phyloP scores from a whole-genome alignment of 2,113 vertebrate genomes.

The Serinus canaria region DNA sequence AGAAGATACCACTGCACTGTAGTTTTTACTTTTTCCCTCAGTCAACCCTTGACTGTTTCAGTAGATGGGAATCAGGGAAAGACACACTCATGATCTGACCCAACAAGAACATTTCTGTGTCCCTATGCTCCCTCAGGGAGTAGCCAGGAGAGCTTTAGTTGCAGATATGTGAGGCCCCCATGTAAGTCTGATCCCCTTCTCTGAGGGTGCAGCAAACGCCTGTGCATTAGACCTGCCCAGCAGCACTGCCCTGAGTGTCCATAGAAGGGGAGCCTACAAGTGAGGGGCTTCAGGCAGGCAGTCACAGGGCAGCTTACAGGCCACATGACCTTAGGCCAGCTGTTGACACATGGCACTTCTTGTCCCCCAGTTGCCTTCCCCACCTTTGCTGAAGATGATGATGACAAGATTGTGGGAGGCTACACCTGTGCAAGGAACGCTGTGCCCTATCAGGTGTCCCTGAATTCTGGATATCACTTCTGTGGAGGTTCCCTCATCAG shows the following conservation, averaged over 20 bases:
- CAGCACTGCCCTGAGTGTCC: neutral
- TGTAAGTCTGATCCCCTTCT: neutral
- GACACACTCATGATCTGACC: fast-evolving
- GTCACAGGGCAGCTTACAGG: neutral
- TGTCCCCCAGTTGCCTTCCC: slow-evolving; percentile 51
- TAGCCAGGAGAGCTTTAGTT: neutral
- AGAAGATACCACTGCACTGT: neutral
- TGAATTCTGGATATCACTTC: slow-evolving; percentile 78
- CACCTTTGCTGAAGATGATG: slow-evolving; percentile 45
- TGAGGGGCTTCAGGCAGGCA: neutral
- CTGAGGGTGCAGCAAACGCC: neutral
- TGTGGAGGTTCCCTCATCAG: slow-evolving; percentile 72
- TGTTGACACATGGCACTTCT: neutral
- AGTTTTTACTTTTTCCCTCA: neutral
- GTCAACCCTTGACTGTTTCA: neutral
- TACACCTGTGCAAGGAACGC: slow-evolving; percentile 75
- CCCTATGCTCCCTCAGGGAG: too few species aligned
- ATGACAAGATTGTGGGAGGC: slow-evolving; percentile 82
- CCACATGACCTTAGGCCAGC: neutral
- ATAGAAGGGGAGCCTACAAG: neutral
- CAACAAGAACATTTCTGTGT: neutral
- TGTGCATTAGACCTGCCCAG: too few species aligned
- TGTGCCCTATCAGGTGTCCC: slow-evolving; percentile 78
- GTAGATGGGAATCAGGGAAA: neutral
- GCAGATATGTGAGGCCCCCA: neutral